phyloP scores from a whole-genome alignment of 2,888 invertebrate species.

The Fragum whitleyi region DNA sequence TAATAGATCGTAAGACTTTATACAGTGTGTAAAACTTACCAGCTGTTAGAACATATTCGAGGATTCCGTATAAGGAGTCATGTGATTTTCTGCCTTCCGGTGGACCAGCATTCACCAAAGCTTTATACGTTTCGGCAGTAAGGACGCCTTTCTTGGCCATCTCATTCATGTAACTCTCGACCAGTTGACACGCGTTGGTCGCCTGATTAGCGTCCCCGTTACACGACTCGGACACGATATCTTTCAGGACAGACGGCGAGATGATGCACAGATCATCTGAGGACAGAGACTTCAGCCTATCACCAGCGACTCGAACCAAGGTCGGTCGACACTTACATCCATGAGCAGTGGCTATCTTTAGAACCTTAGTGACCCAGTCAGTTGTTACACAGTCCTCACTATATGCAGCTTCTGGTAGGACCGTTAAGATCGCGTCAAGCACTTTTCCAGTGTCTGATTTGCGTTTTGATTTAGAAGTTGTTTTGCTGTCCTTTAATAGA shows the following conservation, averaged over 20 bases:
- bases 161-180: constrained; percentile 81
- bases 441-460: constrained; percentile 69
- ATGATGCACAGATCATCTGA: constrained; percentile 80
- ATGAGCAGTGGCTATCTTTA: constrained; percentile 74
- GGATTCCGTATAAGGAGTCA: constrained; percentile 80
- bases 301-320: constrained; percentile 78
- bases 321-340: constrained; percentile 74
- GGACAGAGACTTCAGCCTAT: constrained; percentile 75
- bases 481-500: constrained; percentile 53
- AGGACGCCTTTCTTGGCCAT: constrained; percentile 80
- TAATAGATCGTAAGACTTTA: no score
- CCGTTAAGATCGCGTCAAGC: constrained; percentile 76
- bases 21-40: constrained; percentile 64
- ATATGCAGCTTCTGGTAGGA: constrained; percentile 77
- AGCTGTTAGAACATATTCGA: constrained; percentile 80
- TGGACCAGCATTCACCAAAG: constrained; percentile 79
- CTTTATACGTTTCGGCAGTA: constrained; percentile 80
- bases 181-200: constrained; percentile 73
- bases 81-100: constrained; percentile 75
- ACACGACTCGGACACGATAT: constrained; percentile 75
- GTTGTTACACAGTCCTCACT: constrained; percentile 70
- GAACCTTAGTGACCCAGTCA: constrained; percentile 75
- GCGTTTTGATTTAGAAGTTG: constrained; percentile 52
- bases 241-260: constrained; percentile 79
- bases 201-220: constrained; percentile 67